Evolutionary conservation across 2,113 vertebrate species (phyloP).

Genomic region (Sceloporus undulatus): DNA sequence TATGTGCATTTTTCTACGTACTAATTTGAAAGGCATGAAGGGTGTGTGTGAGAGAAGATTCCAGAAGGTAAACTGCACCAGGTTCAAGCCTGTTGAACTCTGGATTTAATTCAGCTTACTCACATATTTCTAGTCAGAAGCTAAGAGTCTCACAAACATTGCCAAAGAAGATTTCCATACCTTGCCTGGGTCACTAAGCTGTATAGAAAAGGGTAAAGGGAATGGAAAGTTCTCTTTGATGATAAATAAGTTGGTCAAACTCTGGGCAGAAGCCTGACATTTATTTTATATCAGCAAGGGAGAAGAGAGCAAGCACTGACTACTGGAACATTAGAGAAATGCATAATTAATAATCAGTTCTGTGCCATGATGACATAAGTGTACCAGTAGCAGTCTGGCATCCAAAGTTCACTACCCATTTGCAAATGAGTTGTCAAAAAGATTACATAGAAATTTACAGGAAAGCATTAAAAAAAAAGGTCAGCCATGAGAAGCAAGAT

Average conservation of each 20-base stretch:
- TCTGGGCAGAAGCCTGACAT: background rate
- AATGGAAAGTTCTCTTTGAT: background rate
- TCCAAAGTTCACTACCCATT: conserved; percentile 54
- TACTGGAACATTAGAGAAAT: conserved; percentile 40
- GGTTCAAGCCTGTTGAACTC: background rate
- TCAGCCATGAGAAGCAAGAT: conserved; percentile 22
- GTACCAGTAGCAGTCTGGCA: conserved; percentile 53
- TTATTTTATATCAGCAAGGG: conserved; percentile 44
- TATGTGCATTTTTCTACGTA: background rate
- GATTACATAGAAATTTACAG: conserved; percentile 18
- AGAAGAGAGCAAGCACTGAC: conserved; percentile 36
- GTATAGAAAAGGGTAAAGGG: conserved; percentile 16
- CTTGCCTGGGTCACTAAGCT: accelerated
- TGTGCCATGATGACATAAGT: conserved; percentile 50
- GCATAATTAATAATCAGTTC: conserved; percentile 61
- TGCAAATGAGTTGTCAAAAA: conserved; percentile 50
- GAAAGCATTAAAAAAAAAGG: background rate
- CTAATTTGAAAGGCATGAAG: background rate
- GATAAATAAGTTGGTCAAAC: conserved; percentile 45
- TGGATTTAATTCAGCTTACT: background rate
- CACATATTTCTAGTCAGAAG: background rate
- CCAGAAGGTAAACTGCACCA: background rate
- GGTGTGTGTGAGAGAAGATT: background rate
- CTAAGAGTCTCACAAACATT: background rate
- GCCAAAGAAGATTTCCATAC: background rate